These are phyloP conservation scores for Parnassius orleans DNA, from an alignment of 2,888 invertebrate genomes.

Conservation along the genomic window DNA sequence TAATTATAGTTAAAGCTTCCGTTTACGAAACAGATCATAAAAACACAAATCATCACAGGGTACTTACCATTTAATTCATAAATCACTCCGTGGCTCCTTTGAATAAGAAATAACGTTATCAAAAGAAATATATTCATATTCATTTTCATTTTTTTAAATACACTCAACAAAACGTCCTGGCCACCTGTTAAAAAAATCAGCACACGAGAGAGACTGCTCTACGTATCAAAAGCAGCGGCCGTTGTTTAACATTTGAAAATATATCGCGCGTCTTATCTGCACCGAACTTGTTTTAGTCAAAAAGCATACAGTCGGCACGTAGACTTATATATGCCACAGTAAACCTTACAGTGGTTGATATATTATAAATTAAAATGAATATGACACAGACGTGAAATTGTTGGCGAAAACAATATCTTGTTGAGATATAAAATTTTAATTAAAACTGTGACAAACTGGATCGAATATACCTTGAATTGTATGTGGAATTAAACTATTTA, in stretches of 20 bases:
- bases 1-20: too few species aligned
- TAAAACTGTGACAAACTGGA: too few species aligned
- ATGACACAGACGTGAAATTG: too few species aligned
- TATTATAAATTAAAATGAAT: neutral
- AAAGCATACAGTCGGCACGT: neutral
- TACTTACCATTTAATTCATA: slow-evolving; percentile 10
- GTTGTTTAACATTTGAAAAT: slow-evolving; percentile 7
- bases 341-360: neutral
- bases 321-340: neutral
- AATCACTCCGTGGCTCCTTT: neutral
- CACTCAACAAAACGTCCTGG: neutral
- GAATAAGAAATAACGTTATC: neutral
- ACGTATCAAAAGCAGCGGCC: neutral
- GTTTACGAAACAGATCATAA: too few species aligned
- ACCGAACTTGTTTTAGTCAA: slow-evolving; percentile 8
- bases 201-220: neutral
- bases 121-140: neutral
- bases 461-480: too few species aligned
- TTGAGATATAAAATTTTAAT: too few species aligned
- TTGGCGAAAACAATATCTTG: too few species aligned
- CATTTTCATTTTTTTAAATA: neutral
- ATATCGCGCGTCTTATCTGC: neutral
- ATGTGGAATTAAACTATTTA: too few species aligned
- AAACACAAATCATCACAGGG: too few species aligned
- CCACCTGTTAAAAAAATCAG: neutral